These are phyloP conservation scores for Arctia plantaginis DNA, from an alignment of 2,888 invertebrate species.

Conservation along the genomic window DNA sequence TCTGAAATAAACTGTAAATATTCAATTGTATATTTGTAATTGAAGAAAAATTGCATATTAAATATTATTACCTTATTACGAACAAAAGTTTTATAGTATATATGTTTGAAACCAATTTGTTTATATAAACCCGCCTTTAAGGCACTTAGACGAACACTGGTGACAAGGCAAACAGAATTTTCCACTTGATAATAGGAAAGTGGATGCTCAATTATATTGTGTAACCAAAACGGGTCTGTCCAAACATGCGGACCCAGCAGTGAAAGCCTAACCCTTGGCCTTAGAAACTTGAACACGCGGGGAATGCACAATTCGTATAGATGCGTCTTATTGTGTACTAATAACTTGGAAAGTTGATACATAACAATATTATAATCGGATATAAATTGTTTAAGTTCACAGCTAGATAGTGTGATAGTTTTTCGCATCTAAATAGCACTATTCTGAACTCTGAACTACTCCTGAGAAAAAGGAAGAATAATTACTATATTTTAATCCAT, in stretches of 20 bases:
- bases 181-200: conserved; percentile 20
- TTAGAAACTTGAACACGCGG: conserved; percentile 49
- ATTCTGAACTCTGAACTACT: no score
- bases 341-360: background rate
- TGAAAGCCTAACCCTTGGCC: conserved; percentile 54
- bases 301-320: conserved; percentile 33
- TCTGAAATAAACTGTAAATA: background rate
- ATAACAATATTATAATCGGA: background rate
- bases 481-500: no score
- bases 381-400: background rate
- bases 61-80: background rate
- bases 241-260: conserved; percentile 38
- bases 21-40: background rate
- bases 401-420: no score
- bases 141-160: background rate
- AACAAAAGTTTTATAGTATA: background rate
- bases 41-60: background rate
- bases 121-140: background rate
- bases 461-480: no score
- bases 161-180: background rate
- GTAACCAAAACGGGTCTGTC: conserved; percentile 41
- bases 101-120: background rate
- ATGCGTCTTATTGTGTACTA: background rate
- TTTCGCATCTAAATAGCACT: no score
- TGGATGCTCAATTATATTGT: conserved; percentile 34